Evolutionary conservation across 2,888 invertebrate species (phyloP), one percentile per base, ranked within the genome.

Genomic region (Synergus gifuensis): DNA sequence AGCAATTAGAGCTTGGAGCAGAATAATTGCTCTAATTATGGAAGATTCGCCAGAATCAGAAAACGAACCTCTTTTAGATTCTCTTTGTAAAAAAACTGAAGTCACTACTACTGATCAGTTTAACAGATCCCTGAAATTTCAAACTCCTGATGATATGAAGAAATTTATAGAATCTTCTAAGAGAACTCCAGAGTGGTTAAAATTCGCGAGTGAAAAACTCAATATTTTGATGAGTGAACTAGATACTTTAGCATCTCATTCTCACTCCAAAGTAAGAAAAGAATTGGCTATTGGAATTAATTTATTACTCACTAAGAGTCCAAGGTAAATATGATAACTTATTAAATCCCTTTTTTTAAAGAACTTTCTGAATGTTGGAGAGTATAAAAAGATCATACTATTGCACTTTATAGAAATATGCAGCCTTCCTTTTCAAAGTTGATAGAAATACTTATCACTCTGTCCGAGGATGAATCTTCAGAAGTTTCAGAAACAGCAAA

Each of bases 371-470:
- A 76, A n/a, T 76, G 28, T 7, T 54, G 46, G 16, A 16, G 14
- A 14, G 54, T 76, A 8, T n/a, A 54, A 16, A 46, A 46, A 36
- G 0, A 36, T 36, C 76, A 77, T 82, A 76, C 78, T 58, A 66
- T 67, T 77, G 46, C 46, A 63, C 79, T 84, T 85, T 82, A 18
- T 54, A 95, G 95, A 80, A 95, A 95, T 82, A 94, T 96, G 93
- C 93, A 93, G 28, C 92, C 93, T 0, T 95, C 95, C 76, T 92
- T 95, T 69, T 92, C 94, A n/a, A 91, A 94, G 82, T 92, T 95
- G 9, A 91, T 96, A 4, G 96, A 96, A 90, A 94, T 95, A 49
- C 91, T 96, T 9, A 94, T 97, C 82, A 93, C 95, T 0, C 91
- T 97, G 44, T 94, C 95, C 0, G 95, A 95, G 89, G 96, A 97